phyloP scores from a whole-genome alignment of 1,140 invertebrate genomes.

The Drosophila teissieri region DNA sequence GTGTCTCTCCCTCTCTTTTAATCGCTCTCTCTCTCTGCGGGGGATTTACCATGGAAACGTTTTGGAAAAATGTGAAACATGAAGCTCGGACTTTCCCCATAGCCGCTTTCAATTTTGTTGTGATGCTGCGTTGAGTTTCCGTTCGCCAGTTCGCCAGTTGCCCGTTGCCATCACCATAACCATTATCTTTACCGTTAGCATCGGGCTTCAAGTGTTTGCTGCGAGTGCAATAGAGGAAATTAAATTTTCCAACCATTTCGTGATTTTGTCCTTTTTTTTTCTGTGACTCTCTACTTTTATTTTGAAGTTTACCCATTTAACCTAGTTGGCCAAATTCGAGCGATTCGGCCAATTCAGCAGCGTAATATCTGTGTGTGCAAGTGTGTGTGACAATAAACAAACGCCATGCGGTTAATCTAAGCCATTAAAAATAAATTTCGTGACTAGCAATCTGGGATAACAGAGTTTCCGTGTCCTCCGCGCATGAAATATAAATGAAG shows the following conservation, averaged over 20 bases:
- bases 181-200: slow-evolving; percentile 29
- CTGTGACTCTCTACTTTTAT: not conserved
- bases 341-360: too few species aligned
- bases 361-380: not conserved
- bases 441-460: not conserved
- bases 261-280: not conserved
- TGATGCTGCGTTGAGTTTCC: slow-evolving; percentile 9
- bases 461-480: too few species aligned
- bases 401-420: not conserved
- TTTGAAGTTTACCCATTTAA: not conserved
- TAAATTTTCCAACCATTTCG: slow-evolving; percentile 23
- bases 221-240: slow-evolving; percentile 12
- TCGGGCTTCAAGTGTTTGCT: slow-evolving; percentile 3
- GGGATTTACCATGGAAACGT: slow-evolving; percentile 28
- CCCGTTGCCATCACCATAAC: too few species aligned
- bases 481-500: too few species aligned
- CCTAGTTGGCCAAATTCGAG: not conserved
- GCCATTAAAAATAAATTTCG: slow-evolving; percentile 2
- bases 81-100: slow-evolving; percentile 13
- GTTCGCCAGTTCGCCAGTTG: not conserved
- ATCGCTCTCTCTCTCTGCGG: slow-evolving; percentile 1
- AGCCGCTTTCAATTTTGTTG: not conserved
- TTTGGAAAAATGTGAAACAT: slow-evolving; percentile 56
- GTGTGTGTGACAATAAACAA: not conserved
- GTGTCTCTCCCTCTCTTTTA: not conserved